These are phyloP conservation scores for Syngnathus typhle DNA, from an alignment of 2,113 vertebrate genomes.

Conservation along the genomic window DNA sequence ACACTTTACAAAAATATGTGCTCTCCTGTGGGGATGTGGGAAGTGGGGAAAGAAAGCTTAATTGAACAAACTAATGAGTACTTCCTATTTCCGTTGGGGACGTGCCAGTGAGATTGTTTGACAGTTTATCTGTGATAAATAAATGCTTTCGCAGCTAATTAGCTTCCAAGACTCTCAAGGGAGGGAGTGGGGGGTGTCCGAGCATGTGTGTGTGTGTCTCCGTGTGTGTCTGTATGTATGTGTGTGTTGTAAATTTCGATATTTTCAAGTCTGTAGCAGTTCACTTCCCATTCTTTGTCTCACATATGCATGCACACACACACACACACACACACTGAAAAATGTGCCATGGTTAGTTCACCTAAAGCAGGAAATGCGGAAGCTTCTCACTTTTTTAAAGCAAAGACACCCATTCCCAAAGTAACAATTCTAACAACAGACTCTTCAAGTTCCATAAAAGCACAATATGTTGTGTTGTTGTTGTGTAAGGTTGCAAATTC, in stretches of 20 bases:
- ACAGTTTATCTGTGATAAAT: conserved; percentile 79
- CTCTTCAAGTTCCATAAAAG: too few species aligned
- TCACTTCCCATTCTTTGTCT: conserved; percentile 41
- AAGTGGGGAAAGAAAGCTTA: conserved; percentile 69
- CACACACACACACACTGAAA: not conserved
- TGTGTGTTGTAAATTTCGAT: conserved; percentile 36
- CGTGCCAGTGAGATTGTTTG: conserved; percentile 72
- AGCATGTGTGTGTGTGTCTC: conserved; percentile 34
- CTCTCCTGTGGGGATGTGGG: conserved; percentile 38
- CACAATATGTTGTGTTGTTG: too few species aligned
- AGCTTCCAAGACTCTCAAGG: conserved; percentile 56
- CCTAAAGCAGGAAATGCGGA: conserved; percentile 24
- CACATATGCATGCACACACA: conserved; percentile 6
- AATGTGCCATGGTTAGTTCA: conserved; percentile 7
- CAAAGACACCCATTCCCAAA: not conserved
- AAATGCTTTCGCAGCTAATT: conserved; percentile 76
- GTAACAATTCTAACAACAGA: not conserved
- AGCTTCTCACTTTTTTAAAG: conserved; percentile 9
- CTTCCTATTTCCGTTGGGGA: conserved; percentile 70
- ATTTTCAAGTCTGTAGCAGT: conserved; percentile 47
- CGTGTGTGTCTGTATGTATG: conserved; percentile 20
- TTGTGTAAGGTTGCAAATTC: not conserved
- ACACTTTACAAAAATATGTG: conserved; percentile 39
- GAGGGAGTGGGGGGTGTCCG: conserved; percentile 62
- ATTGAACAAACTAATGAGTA: conserved; percentile 77